phyloP scores from a whole-genome alignment of 2,113 vertebrate species.

The Leucosticte australis region DNA sequence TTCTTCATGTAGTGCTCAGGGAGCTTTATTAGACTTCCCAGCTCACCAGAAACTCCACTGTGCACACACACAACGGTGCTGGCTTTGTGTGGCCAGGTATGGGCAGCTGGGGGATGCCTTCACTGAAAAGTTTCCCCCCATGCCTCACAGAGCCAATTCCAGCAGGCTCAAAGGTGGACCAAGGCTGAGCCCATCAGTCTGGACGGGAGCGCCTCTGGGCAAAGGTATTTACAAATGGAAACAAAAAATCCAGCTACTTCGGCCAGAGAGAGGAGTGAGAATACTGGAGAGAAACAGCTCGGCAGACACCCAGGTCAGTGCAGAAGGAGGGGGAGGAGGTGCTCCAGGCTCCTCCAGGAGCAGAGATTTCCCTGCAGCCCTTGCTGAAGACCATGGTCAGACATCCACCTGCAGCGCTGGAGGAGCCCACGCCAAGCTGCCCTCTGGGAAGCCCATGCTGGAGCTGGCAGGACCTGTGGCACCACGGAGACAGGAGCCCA shows the following conservation, averaged over 20 bases:
- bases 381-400: accelerated
- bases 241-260: background rate
- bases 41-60: background rate
- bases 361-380: background rate
- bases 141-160: background rate
- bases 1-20: background rate
- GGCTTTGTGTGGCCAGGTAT: background rate
- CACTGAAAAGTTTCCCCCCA: background rate
- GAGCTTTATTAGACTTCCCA: background rate
- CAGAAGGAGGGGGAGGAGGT: background rate
- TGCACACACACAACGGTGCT: background rate
- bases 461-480: no score
- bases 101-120: background rate
- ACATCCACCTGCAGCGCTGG: background rate
- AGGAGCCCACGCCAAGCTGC: no score
- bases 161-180: background rate
- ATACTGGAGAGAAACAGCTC: background rate
- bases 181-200: background rate
- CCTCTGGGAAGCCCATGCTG: background rate
- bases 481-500: no score
- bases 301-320: background rate
- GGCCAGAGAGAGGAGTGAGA: background rate
- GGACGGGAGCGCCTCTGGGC: background rate
- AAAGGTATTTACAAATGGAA: background rate
- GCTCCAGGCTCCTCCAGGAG: background rate